Evolutionary conservation across 1,140 invertebrate species (phyloP).

Genomic region (Pogonognathellus flavescens): DNA sequence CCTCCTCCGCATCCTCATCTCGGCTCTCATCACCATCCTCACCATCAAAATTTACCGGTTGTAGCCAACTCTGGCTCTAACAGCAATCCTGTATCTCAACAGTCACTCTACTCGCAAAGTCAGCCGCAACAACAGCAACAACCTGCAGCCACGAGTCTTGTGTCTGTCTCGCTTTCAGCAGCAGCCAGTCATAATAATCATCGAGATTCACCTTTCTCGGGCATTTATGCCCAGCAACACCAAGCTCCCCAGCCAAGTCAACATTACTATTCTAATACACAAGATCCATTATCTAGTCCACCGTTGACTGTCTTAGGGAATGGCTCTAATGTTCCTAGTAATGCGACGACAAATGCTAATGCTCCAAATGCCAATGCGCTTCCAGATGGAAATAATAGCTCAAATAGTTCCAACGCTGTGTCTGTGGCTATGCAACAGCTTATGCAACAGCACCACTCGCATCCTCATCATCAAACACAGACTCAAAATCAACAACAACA

Average conservation of each 20-base stretch:
- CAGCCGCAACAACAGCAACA: constrained; percentile 51
- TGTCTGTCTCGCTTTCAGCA: constrained; percentile 15
- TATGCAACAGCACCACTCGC: constrained; percentile 55
- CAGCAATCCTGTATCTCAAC: constrained; percentile 47
- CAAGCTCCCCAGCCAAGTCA: constrained; percentile 44
- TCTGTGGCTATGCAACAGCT: constrained; percentile 34
- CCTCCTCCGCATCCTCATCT: constrained; percentile 52
- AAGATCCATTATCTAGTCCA: constrained; percentile 53
- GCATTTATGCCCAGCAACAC: constrained; percentile 52
- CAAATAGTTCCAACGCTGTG: constrained; percentile 50
- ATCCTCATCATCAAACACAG: constrained; percentile 52
- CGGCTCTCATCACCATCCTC: constrained; percentile 51
- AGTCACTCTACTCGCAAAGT: constrained; percentile 27
- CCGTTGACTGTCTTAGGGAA: constrained; percentile 56
- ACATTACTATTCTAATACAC: constrained; percentile 37
- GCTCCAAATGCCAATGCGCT: constrained; percentile 31
- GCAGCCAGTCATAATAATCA: constrained; percentile 21
- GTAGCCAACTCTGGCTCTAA: constrained; percentile 25
- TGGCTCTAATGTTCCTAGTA: constrained; percentile 21
- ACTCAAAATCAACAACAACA: constrained; percentile 19
- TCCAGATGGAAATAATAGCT: constrained; percentile 58
- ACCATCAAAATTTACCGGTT: constrained; percentile 54
- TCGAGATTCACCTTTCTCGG: constrained; percentile 42
- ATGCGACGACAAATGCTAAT: constrained; percentile 11
- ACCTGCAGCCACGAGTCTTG: constrained; percentile 26